Evolutionary conservation across 2,113 vertebrate genomes (phyloP).

Genomic region (Lipophrys pholis): DNA sequence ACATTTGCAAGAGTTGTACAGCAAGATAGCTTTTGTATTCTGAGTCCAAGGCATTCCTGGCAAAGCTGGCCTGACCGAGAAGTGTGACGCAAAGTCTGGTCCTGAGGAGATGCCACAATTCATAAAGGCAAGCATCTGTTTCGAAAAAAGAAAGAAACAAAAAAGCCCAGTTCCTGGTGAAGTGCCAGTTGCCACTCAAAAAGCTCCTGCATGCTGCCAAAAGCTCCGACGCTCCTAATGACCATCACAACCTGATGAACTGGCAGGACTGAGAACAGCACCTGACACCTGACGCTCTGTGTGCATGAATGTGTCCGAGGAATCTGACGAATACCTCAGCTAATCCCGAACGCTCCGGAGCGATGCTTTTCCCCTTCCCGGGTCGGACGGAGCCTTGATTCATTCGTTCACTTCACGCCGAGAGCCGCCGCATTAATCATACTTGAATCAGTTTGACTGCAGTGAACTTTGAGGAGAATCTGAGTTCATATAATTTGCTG

Average conservation of each 20-base stretch:
- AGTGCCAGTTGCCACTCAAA: conserved; percentile 46
- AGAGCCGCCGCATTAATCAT: conserved; percentile 55
- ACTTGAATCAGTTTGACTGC: conserved; percentile 38
- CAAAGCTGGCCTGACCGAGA: conserved; percentile 44
- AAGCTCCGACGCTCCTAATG: conserved; percentile 20
- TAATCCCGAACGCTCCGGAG: conserved; percentile 54
- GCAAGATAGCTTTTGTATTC: conserved; percentile 16
- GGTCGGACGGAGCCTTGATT: conserved; percentile 43
- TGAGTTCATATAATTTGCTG: conserved; percentile 8
- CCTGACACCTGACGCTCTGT: conserved; percentile 66
- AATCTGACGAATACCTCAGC: conserved; percentile 56
- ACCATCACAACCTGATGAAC: conserved; percentile 35
- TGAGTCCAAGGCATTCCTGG: conserved; percentile 62
- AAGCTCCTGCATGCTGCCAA: not conserved
- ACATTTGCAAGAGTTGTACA: conserved; percentile 12
- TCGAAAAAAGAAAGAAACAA: not conserved
- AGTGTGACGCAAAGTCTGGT: conserved; percentile 65
- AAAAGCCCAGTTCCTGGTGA: conserved; percentile 34
- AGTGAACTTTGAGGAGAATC: conserved; percentile 10
- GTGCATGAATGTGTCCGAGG: conserved; percentile 56
- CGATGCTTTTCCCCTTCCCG: conserved; percentile 39
- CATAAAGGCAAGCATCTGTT: conserved; percentile 63
- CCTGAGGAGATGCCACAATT: conserved; percentile 56
- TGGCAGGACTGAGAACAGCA: conserved; percentile 47
- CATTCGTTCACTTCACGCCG: conserved; percentile 50